Base-by-base conservation (phyloP, 2,888 invertebrate genomes). In the Drosophila niveifrons region DNA sequence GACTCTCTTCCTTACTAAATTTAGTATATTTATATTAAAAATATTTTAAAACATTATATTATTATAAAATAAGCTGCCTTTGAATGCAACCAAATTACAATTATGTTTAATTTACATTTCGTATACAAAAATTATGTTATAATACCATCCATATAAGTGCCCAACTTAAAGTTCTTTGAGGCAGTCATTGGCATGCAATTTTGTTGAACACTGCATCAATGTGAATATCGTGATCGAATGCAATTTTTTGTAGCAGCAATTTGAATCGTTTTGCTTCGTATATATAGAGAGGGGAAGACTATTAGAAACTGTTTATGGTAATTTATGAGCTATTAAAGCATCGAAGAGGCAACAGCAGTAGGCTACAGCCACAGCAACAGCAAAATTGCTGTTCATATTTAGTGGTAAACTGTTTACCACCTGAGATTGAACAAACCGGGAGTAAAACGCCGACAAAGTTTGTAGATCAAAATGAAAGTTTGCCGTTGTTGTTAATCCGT, bases 401-500 rank as follows among this genome's bases (percentile, higher is more conserved):
- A 59, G 66, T 56, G 57, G 66, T 65, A 73, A 75, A 82, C 82
- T 68, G 69, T 68, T 77, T 79, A 58, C 84, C 82, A 84, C 88
- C 88, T 83, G 78, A 84, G 72, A 71, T 83, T 63, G 71, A 55
- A 51, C 46, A n/a, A 29, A 15, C 15, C 41, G 36, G 34, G 11
- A 10, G 36, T 34, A 53, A 23, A 41, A 17, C 56, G 50, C 68
- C 71, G 68, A 67, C 68, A 83, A 83, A 83, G 85, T 83, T 83
- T 82, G 71, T 66, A 77, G 85, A 83, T 85, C 85, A 84, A 85
- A 85, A 75, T 72, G 72, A 86, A 84, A 84, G 78, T 82, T 85
- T 78, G 82, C 78, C 80, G 77, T 78, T 80, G 78, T 75, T 88
- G 88, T 85, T 84, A 88, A 85, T 84, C 83, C 82, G 80, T 75